Base-by-base conservation (phyloP, 37 sponge, comb jelly and placozoan genomes). In the Oscarella lobularis region DNA sequence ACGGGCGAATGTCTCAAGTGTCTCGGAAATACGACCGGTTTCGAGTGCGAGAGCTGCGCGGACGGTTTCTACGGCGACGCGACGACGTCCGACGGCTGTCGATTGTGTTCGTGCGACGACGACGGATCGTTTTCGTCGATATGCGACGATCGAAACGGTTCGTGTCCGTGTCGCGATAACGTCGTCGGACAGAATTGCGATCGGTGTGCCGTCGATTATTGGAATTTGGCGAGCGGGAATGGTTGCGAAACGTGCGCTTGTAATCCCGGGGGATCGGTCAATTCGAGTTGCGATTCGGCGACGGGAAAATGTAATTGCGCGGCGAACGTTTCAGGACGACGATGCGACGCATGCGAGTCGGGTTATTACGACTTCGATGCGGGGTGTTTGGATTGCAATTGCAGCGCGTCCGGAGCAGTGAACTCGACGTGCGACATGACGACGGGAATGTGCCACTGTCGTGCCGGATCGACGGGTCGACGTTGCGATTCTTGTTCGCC, bases 351-450 rank as follows among this genome's bases (percentile, higher is more conserved):
- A 9, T 48, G 60, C 60, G 9, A 27, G 60, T 9, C n/a, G n/a
- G n/a, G n/a, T n/a, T n/a, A n/a, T n/a, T n/a, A n/a, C n/a, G n/a
- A n/a, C n/a, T n/a, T n/a, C n/a, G n/a, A n/a, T n/a, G n/a, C n/a
- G n/a, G n/a, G n/a, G n/a, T n/a, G 60, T 48, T 48, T 48, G 20
- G 60, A 48, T 48, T 48, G 60, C 20, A 20, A 20, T 9, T 48
- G 60, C 20, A 9, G 20, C 20, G 60, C 9, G 60, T 27, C 9
- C 20, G 60, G 60, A 9, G 9, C 60, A 48, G 9, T 27, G 5
- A 68, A 68, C 71, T 5, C 35, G 4, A 68, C 31, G 6, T 68
- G 71, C 31, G 71, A 68, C 71, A 68, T 29, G 31, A 68, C 71
- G 5, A 68, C 35, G 35, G 71, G 71, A 34, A 5, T 30, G 71